A percentile compares a stretch with the other conserved stretches of the same genome.
Evolutionary conservation across 92 coral and sea anemone species (phyloP).

Genomic region (Ricordea florida): DNA sequence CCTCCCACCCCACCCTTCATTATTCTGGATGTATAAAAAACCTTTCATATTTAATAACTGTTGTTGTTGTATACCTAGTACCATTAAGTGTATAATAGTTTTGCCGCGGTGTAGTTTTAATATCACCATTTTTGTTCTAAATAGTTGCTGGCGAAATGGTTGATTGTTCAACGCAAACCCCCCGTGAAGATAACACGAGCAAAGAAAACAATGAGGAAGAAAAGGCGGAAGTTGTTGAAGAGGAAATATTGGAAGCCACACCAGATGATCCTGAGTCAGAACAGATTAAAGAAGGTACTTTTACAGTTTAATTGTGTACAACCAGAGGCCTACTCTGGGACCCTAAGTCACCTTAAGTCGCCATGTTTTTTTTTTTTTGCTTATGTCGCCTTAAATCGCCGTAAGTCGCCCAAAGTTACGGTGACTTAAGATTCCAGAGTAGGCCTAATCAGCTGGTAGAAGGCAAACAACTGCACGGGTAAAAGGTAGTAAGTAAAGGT

Average conservation of each 20-base stretch:
- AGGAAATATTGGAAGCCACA: background rate
- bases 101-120: background rate
- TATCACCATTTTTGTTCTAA: background rate
- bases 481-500: no score
- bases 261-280: conserved; percentile 9
- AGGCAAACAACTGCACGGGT: no score
- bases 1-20: background rate
- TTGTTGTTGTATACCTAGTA: no score
- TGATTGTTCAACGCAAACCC: conserved; percentile 87
- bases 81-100: background rate
- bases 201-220: background rate
- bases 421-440: no score
- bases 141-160: conserved; percentile 60
- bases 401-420: no score
- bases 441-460: no score
- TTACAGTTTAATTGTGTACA: background rate
- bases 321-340: background rate
- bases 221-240: conserved; percentile 17
- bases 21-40: background rate
- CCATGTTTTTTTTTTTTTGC: no score
- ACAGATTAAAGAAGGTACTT: background rate
- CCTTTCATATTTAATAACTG: background rate
- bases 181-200: conserved; percentile 63
- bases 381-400: no score
- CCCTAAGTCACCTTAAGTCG: no score